Evolutionary conservation across 2,797 vertebrate genomes (phyloP), one percentile per base, ranked within the genome.

Genomic region (Gadopsis bispinosus): DNA sequence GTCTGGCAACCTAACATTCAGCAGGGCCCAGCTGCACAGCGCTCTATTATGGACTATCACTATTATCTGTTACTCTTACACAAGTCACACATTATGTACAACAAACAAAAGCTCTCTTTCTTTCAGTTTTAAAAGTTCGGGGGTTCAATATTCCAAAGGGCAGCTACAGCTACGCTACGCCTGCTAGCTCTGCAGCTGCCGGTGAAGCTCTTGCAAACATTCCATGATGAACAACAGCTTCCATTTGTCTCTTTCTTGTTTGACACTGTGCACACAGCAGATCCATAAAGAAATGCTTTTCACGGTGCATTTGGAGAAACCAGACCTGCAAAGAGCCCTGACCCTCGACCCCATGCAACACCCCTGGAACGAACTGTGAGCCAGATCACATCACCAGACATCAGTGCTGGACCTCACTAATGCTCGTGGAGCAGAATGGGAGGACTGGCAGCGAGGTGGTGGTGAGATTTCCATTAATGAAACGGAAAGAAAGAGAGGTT

Each of bases 381-480:
- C 48, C 50, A 51, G n/a, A 6, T n/a, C n/a, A 12, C 1, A 53
- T 13, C 50, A 26, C 11, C 50, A n/a, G 13, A 53, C 50, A 26
- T 4, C 50, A n/a, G 48, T 5, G 10, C 2, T 51, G 48, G 20
- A 51, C 48, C n/a, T 51, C 33, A 5, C n/a, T 14, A 2, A 22
- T 22, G 9, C 58, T 19, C 17, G 1, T 37, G 58, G 0, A 4
- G 54, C 26, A 17, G 17, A 33, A 58, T 20, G 4, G 31, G 29
- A 59, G 39, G 45, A 7, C 16, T 2, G 16, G 45, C 45, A 17
- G 45, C 6, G 39, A 56, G 61, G 60, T 33, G 79, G 50, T 69
- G 68, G 59, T 73, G 69, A 81, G 68, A 72, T 19, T 67, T 67
- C 9, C 26, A 3, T 9, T 55, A 20, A 26, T 75, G 47, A 48